A percentile compares a stretch with the other conserved stretches of the same genome.
phyloP scores from a whole-genome alignment of 1,140 invertebrate species.

The Tyrophagus putrescentiae region DNA sequence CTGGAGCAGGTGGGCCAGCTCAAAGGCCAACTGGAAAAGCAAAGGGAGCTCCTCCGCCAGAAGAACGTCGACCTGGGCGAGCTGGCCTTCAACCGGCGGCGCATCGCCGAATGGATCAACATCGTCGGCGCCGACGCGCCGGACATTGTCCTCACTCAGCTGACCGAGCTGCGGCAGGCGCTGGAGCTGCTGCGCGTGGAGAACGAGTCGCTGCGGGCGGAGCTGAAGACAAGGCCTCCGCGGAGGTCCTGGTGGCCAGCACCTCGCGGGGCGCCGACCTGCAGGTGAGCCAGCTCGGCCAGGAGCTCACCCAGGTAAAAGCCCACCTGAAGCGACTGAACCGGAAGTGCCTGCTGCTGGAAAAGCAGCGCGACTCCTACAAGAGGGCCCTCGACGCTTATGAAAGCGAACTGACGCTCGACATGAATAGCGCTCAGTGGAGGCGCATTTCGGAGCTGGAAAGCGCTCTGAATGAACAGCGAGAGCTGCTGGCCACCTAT shows the following conservation, averaged over 20 bases:
- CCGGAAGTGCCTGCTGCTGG: constrained; percentile 14
- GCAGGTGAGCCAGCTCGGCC: background rate
- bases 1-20: background rate
- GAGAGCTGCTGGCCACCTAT: too few relatives aligned
- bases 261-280: background rate
- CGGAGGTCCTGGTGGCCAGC: background rate
- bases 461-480: too few relatives aligned
- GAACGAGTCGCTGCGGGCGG: background rate
- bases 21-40: background rate
- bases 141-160: background rate
- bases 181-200: background rate
- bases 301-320: background rate
- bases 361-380: constrained; percentile 22
- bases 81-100: background rate
- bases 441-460: constrained; percentile 21
- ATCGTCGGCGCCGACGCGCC: constrained; percentile 8
- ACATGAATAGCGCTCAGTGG: constrained; percentile 9
- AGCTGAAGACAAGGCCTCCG: background rate
- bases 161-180: background rate
- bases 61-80: background rate
- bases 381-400: constrained; percentile 23
- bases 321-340: constrained; percentile 4
- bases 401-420: constrained; percentile 21
- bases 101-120: background rate
- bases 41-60: background rate